phyloP scores from a whole-genome alignment of 2,888 invertebrate species.

The Seira ritae region DNA sequence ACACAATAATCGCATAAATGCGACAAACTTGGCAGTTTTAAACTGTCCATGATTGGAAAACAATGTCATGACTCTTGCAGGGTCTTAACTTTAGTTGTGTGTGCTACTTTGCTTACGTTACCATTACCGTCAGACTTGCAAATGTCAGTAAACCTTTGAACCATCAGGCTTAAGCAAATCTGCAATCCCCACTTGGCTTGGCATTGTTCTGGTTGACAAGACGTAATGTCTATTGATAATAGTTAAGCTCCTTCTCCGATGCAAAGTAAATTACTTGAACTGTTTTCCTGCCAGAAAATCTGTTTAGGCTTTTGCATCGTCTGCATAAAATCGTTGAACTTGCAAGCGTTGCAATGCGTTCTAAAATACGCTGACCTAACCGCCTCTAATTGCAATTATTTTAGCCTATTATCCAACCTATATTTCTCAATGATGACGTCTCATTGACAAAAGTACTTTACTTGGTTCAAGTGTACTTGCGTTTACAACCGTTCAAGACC shows the following conservation, averaged over 20 bases:
- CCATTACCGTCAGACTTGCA: slow-evolving; percentile 22
- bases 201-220: no score
- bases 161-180: neutral
- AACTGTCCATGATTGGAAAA: slow-evolving; percentile 28
- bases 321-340: slow-evolving; percentile 10
- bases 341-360: neutral
- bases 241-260: no score
- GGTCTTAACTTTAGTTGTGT: slow-evolving; percentile 42
- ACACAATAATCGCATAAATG: slow-evolving; percentile 33
- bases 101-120: slow-evolving; percentile 31
- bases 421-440: slow-evolving; percentile 5
- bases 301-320: slow-evolving; percentile 14
- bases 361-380: slow-evolving; percentile 50
- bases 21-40: neutral
- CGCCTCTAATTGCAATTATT: slow-evolving; percentile 44
- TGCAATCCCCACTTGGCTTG: no score
- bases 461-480: neutral
- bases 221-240: no score
- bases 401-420: slow-evolving; percentile 34
- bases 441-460: neutral
- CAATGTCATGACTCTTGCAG: slow-evolving; percentile 49
- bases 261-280: no score
- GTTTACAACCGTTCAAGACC: neutral
- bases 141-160: slow-evolving; percentile 5
- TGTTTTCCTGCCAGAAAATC: no score